phyloP scores from a whole-genome alignment of 2,888 invertebrate genomes.

The Philaethria dido region DNA sequence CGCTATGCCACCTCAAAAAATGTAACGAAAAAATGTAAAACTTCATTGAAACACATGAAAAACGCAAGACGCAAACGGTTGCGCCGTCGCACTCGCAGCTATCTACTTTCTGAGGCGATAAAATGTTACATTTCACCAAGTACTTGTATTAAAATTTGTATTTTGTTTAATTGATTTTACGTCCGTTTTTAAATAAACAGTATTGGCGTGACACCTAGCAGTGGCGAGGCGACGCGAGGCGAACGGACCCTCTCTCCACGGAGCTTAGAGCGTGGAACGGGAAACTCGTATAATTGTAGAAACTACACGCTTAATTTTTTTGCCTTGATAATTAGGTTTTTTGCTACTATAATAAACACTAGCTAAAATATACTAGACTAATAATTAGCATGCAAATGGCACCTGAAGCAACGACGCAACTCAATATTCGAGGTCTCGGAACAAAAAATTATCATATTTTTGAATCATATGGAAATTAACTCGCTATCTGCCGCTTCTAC shows the following conservation, averaged over 20 bases:
- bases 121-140: constrained; percentile 18
- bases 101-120: neutral
- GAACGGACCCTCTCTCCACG: constrained; percentile 7
- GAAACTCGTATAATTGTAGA: constrained; percentile 28
- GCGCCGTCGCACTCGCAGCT: constrained; percentile 27
- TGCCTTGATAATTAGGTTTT: constrained; percentile 31
- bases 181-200: neutral
- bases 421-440: constrained; percentile 36
- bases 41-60: constrained; percentile 27
- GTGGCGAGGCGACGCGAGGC: too few species aligned
- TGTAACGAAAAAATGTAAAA: constrained; percentile 26
- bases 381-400: constrained; percentile 47
- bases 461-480: constrained; percentile 39
- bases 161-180: constrained; percentile 19
- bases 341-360: constrained; percentile 32
- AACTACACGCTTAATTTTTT: constrained; percentile 23
- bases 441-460: constrained; percentile 46
- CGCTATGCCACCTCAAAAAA: constrained; percentile 32
- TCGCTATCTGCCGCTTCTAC: constrained; percentile 23
- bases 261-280: constrained; percentile 6
- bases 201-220: constrained; percentile 10
- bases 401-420: constrained; percentile 38
- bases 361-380: constrained; percentile 33
- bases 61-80: constrained; percentile 24
- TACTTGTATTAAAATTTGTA: constrained; percentile 16